These are phyloP conservation scores for Enteromius paludinosus DNA, from an alignment of 2,797 vertebrate species.

Conservation along the genomic window DNA sequence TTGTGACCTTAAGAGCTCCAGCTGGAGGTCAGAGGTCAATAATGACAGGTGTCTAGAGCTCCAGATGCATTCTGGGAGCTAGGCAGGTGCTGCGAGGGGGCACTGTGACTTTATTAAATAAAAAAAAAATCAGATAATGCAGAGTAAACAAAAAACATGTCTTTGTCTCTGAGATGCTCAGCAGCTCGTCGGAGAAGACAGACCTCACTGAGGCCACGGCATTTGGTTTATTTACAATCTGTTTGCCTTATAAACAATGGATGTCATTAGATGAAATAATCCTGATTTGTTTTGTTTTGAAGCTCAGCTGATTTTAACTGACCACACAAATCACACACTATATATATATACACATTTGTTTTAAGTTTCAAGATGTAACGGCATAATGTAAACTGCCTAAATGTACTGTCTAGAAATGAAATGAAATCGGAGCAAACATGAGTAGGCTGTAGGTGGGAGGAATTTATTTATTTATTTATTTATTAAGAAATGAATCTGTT, in stretches of 20 bases:
- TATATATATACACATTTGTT: too few species aligned
- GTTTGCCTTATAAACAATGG: slow-evolving; percentile 27
- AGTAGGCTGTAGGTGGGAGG: background rate
- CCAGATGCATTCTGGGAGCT: slow-evolving; percentile 57
- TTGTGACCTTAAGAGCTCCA: slow-evolving; percentile 59
- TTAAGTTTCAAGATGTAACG: too few species aligned
- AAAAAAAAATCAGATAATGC: slow-evolving; percentile 30
- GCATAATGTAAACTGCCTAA: background rate
- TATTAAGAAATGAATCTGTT: slow-evolving; percentile 21
- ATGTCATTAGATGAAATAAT: slow-evolving; percentile 3
- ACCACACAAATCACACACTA: background rate
- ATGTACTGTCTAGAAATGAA: background rate
- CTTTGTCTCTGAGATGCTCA: slow-evolving; percentile 21
- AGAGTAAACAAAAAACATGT: slow-evolving; percentile 26
- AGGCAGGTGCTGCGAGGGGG: slow-evolving; percentile 63
- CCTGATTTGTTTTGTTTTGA: background rate
- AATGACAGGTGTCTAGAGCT: slow-evolving; percentile 71
- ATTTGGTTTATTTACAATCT: slow-evolving; percentile 33
- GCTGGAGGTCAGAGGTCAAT: slow-evolving; percentile 72
- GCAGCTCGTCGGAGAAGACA: background rate
- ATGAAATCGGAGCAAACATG: background rate
- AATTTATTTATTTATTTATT: background rate
- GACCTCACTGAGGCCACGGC: slow-evolving; percentile 27
- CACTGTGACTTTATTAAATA: slow-evolving; percentile 40
- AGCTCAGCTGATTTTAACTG: background rate